Percentiles rank a stretch among this genome's conserved stretches.
These are phyloP conservation scores for Carposina sasakii DNA, from an alignment of 1,140 invertebrate species.

Conservation along the genomic window DNA sequence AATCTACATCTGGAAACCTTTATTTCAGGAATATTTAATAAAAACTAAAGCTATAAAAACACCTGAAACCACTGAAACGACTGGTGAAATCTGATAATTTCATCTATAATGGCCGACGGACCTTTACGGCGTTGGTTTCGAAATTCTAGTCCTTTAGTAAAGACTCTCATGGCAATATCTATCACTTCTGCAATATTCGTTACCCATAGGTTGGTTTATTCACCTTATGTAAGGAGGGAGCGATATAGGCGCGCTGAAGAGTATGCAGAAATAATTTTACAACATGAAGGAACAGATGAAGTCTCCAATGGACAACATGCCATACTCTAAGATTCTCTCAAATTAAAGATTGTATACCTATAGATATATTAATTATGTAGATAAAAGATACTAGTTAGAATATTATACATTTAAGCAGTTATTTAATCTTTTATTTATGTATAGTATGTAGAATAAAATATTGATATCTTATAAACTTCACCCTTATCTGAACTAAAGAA, in stretches of 20 bases:
- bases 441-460: too few species aligned
- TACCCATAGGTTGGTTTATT: constrained; percentile 32
- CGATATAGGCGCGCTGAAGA: constrained; percentile 39
- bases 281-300: constrained; percentile 42
- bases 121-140: constrained; percentile 30
- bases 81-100: constrained; percentile 23
- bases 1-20: constrained; percentile 67
- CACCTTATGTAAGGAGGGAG: constrained; percentile 36
- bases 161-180: constrained; percentile 47
- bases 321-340: too few species aligned
- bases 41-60: constrained; percentile 17
- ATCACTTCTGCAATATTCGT: constrained; percentile 39
- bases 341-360: too few species aligned
- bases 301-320: too few species aligned
- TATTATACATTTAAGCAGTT: too few species aligned
- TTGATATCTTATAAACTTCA: too few species aligned
- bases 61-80: constrained; percentile 15
- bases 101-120: constrained; percentile 29
- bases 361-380: too few species aligned
- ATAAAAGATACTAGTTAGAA: too few species aligned
- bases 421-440: too few species aligned
- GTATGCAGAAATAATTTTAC: constrained; percentile 51
- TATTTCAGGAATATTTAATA: constrained; percentile 48
- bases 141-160: constrained; percentile 43
- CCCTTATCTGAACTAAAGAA: too few species aligned